phyloP scores from a whole-genome alignment of 2,113 vertebrate species.

The Barnardius zonarius region DNA sequence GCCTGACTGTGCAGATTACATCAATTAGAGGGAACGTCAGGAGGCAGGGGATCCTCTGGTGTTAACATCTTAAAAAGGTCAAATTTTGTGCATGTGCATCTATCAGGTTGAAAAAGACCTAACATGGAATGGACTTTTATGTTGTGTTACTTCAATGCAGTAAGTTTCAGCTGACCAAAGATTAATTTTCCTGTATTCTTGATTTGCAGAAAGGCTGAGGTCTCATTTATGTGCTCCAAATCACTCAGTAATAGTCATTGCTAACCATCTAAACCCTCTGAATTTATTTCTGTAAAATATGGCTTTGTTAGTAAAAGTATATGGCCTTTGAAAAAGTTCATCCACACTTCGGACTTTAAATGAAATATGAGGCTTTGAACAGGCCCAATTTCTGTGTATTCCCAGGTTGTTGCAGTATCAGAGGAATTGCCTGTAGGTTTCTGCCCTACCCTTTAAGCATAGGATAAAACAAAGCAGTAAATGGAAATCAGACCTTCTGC shows the following conservation, averaged over 20 bases:
- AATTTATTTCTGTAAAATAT: slow-evolving; percentile 45
- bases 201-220: not conserved
- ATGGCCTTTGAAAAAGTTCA: slow-evolving; percentile 13
- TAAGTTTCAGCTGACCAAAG: not conserved
- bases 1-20: not conserved
- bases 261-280: not conserved
- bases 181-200: not conserved
- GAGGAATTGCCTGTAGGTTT: slow-evolving; percentile 6
- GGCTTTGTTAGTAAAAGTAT: slow-evolving; percentile 36
- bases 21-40: not conserved
- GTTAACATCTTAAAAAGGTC: not conserved
- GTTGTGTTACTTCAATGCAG: not conserved
- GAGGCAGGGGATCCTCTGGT: not conserved
- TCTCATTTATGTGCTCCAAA: not conserved
- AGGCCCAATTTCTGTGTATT: not conserved
- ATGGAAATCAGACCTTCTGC: slow-evolving; percentile 15
- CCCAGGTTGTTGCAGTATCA: slow-evolving; percentile 30
- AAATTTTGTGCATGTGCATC: not conserved
- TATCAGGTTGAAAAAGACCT: not conserved
- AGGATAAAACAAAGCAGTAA: slow-evolving; percentile 20
- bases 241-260: not conserved
- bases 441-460: not conserved
- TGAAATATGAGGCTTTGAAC: slow-evolving; percentile 12
- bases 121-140: not conserved
- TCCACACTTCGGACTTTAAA: slow-evolving; percentile 23